phyloP scores from a whole-genome alignment of 1,140 invertebrate species.

The Drosophila melanogaster region Release_6_plus_ISO1_MT NT_033779.5:9352001-9352500 shows the following conservation, averaged over 20 bases:
- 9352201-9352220: slow-evolving; percentile 68
- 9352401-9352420: slow-evolving; percentile 60
- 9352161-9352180: slow-evolving; percentile 5
- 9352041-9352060: slow-evolving; percentile 41
- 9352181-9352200: slow-evolving; percentile 45
- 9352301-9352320: slow-evolving; percentile 74
- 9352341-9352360: neutral
- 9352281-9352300: slow-evolving; percentile 27
- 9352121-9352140: slow-evolving; percentile 6
- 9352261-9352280: slow-evolving; percentile 30
- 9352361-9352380: slow-evolving; percentile 12
- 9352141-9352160: slow-evolving; percentile 28
- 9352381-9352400: slow-evolving; percentile 43
- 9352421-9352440: slow-evolving; percentile 56
- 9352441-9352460: slow-evolving; percentile 17
- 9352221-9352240: slow-evolving; percentile 15
- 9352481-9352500: slow-evolving; percentile 44
- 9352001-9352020: slow-evolving; percentile 14
- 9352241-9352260: slow-evolving; percentile 12
- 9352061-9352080: neutral
- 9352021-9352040: slow-evolving; percentile 42
- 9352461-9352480: slow-evolving; percentile 51
- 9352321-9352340: slow-evolving; percentile 63
- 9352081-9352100: too few species aligned
- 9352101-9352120: too few species aligned